phyloP scores from a whole-genome alignment of 2,113 vertebrate species.

The Aspiorhynchus laticeps region DNA sequence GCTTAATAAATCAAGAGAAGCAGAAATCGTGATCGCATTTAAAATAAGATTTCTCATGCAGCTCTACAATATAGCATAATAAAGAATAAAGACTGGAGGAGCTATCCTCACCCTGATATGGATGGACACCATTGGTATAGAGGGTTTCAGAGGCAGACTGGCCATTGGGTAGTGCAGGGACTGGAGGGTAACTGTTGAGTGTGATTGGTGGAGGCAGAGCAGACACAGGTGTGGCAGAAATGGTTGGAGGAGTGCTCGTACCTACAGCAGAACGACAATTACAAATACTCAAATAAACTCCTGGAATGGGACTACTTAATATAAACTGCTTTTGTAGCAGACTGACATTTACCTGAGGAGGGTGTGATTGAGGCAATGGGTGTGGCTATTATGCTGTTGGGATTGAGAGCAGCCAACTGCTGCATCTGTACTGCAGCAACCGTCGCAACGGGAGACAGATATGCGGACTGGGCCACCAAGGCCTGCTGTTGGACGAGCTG shows the following conservation, averaged over 20 bases:
- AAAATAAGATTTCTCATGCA: too few species aligned
- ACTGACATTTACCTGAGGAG: conserved; percentile 83
- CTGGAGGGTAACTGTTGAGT: conserved; percentile 83
- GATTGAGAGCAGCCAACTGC: conserved; percentile 91
- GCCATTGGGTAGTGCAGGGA: conserved; percentile 81
- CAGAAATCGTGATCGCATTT: too few species aligned
- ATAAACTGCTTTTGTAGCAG: conserved; percentile 34
- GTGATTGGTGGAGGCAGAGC: conserved; percentile 83
- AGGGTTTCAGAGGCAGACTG: conserved; percentile 84
- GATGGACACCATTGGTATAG: conserved; percentile 87
- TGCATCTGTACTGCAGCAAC: conserved; percentile 94
- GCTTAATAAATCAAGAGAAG: too few species aligned
- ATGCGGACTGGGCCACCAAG: conserved; percentile 92
- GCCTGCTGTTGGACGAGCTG: conserved; percentile 97
- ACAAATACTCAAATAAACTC: background rate
- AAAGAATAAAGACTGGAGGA: background rate
- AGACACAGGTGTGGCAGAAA: conserved; percentile 85
- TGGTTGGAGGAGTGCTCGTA: conserved; percentile 87
- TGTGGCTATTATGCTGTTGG: conserved; percentile 88
- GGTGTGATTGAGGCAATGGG: conserved; percentile 90
- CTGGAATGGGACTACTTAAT: conserved; percentile 20
- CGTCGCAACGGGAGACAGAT: conserved; percentile 93
- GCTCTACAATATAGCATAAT: background rate
- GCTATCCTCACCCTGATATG: conserved; percentile 81
- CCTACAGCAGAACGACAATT: conserved; percentile 65